Conservation (phyloP, 2,888 invertebrate species). For the Eucera pruinosa region DNA sequence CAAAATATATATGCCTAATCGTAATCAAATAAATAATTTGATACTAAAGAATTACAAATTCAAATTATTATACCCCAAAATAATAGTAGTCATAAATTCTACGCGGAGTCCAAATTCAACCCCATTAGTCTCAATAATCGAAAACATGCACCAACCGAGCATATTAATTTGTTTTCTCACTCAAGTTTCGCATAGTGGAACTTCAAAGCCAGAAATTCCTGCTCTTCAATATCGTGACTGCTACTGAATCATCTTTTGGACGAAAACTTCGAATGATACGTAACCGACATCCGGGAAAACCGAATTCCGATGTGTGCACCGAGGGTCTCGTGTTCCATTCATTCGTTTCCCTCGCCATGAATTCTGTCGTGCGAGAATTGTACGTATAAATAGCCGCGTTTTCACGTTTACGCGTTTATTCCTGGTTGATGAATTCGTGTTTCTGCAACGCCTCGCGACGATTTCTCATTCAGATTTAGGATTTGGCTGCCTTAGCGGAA, state of each 20-base stretch:
- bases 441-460: background rate
- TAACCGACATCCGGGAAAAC: conserved; percentile 22
- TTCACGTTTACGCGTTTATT: conserved; percentile 39
- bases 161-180: background rate
- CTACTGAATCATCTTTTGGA: conserved; percentile 24
- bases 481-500: conserved; percentile 14
- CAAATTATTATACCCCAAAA: background rate
- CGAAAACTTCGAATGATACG: conserved; percentile 21
- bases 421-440: conserved; percentile 40
- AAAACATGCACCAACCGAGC: background rate
- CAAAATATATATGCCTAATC: too few species aligned
- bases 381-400: conserved; percentile 46
- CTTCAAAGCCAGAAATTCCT: conserved; percentile 13
- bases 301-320: conserved; percentile 24
- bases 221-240: background rate
- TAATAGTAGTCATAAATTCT: background rate
- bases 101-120: background rate
- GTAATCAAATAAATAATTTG: too few species aligned
- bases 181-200: background rate
- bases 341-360: conserved; percentile 35
- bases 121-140: background rate
- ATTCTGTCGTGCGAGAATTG: conserved; percentile 14
- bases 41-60: too few species aligned
- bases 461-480: conserved; percentile 54
- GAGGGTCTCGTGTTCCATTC: conserved; percentile 35